Evolutionary conservation across 2,113 vertebrate species (phyloP).

Genomic region (Uria lomvia): DNA sequence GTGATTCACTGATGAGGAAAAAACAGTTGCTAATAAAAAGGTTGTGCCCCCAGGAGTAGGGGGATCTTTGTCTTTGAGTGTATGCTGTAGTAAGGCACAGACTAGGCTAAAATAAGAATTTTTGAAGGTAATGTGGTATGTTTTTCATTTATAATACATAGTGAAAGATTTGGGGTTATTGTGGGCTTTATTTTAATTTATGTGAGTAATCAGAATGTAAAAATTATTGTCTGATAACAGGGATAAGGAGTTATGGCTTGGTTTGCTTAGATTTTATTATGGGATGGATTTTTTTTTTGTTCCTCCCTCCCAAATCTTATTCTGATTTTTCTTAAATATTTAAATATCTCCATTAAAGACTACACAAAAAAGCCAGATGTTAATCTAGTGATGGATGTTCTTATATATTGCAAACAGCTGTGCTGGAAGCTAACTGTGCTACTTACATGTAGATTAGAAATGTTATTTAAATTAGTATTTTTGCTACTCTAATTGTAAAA

Average conservation of each 20-base stretch:
- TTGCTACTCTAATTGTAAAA: fast-evolving
- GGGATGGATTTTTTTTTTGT: background rate
- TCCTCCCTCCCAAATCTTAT: fast-evolving
- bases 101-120: fast-evolving
- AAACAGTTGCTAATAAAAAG: background rate
- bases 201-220: background rate
- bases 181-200: fast-evolving
- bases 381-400: background rate
- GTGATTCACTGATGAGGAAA: background rate
- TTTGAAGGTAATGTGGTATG: background rate
- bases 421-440: background rate
- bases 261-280: background rate
- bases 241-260: background rate
- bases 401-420: background rate
- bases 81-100: fast-evolving
- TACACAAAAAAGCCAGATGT: fast-evolving
- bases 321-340: background rate
- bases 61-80: background rate
- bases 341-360: fast-evolving
- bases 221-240: fast-evolving
- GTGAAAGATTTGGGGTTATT: background rate
- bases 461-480: background rate
- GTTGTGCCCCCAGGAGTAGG: fast-evolving
- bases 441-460: background rate
- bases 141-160: fast-evolving